These are phyloP conservation scores for Drosophila ogumai DNA, from an alignment of 1,140 invertebrate species.

Conservation along the genomic window DNA sequence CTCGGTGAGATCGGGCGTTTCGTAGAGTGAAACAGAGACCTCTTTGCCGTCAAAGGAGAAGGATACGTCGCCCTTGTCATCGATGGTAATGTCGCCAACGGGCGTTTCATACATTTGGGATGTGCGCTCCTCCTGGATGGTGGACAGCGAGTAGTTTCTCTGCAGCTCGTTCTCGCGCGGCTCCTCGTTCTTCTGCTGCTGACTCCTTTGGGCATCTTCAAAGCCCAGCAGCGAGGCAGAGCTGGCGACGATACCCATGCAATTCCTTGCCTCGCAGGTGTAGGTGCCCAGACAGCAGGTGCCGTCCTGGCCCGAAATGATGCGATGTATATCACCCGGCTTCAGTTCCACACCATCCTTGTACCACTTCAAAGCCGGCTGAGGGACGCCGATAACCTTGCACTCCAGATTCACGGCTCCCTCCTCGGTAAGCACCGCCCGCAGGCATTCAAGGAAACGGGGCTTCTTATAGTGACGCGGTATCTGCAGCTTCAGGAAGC, in stretches of 20 bases:
- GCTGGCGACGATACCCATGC: constrained; percentile 95
- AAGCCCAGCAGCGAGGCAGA: constrained; percentile 94
- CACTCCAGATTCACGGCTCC: constrained; percentile 96
- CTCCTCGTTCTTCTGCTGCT: constrained; percentile 84
- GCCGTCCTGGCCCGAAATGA: constrained; percentile 94
- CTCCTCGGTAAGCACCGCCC: constrained; percentile 93
- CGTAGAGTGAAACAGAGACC: constrained; percentile 95
- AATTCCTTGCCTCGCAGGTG: constrained; percentile 96
- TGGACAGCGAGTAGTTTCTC: constrained; percentile 92
- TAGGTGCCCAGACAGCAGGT: constrained; percentile 96
- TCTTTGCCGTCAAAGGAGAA: constrained; percentile 96
- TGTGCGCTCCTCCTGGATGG: constrained; percentile 95
- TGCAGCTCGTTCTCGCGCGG: constrained; percentile 86
- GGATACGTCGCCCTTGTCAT: constrained; percentile 93
- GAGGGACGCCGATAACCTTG: constrained; percentile 96
- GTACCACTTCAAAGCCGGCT: constrained; percentile 95
- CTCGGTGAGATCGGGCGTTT: constrained; percentile 95
- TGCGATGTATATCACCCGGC: constrained; percentile 95
- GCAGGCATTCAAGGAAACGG: constrained; percentile 92
- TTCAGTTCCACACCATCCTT: constrained; percentile 95
- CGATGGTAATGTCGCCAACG: constrained; percentile 90
- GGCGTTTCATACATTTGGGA: constrained; percentile 94
- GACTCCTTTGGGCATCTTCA: constrained; percentile 89
- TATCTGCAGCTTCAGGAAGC: constrained; percentile 93
- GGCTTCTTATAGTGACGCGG: constrained; percentile 95